Conservation (phyloP, 2,888 invertebrate species). For the Bugulina stolonifera region DNA sequence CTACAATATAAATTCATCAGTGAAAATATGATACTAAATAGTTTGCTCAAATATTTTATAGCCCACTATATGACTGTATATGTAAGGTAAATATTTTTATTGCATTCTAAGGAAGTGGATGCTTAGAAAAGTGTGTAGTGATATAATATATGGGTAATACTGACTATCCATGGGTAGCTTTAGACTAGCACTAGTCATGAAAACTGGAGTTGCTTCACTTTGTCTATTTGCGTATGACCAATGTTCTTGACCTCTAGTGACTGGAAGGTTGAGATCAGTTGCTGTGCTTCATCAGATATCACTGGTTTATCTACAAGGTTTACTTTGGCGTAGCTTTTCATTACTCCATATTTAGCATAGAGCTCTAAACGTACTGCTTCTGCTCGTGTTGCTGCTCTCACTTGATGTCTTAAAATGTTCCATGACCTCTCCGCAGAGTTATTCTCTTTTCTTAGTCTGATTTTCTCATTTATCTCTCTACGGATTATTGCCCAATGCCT, state of each 20-base stretch:
- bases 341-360: constrained; percentile 17
- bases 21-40: no score
- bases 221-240: not conserved
- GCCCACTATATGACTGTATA: no score
- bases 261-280: not conserved
- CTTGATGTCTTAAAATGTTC: constrained; percentile 25
- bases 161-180: no score
- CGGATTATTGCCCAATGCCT: constrained; percentile 23
- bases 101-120: no score
- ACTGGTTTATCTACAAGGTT: not conserved
- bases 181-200: no score
- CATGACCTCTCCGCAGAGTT: not conserved
- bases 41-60: no score
- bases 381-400: constrained; percentile 24
- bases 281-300: not conserved
- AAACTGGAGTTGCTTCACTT: not conserved
- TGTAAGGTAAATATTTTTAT: no score
- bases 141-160: no score
- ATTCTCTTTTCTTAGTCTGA: constrained; percentile 15
- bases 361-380: constrained; percentile 4
- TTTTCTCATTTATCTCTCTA: constrained; percentile 2
- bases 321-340: not conserved
- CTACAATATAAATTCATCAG: no score
- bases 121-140: no score
- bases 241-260: constrained; percentile 16